phyloP scores from a whole-genome alignment of 2,888 invertebrate genomes.

The Dexiosoma caninum region DNA sequence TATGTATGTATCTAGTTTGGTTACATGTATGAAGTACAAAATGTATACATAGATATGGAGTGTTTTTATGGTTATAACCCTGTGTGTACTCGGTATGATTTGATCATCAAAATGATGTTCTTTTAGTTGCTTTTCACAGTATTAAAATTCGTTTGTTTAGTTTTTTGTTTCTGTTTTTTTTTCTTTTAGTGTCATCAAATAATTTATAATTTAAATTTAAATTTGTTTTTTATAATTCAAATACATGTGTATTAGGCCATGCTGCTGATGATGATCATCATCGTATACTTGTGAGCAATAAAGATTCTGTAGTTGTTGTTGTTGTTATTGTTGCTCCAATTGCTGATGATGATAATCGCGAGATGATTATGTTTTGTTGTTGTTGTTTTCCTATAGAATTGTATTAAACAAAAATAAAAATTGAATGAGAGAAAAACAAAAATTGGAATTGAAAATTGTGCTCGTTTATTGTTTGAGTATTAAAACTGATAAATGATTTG shows the following conservation, averaged over 20 bases:
- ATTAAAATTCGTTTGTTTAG: slow-evolving; percentile 21
- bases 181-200: slow-evolving; percentile 55
- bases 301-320: slow-evolving; percentile 26
- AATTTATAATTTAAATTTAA: slow-evolving; percentile 58
- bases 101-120: slow-evolving; percentile 24
- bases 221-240: slow-evolving; percentile 46
- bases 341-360: slow-evolving; percentile 55
- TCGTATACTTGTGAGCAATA: slow-evolving; percentile 46
- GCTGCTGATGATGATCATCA: not conserved
- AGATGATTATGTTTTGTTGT: slow-evolving; percentile 53
- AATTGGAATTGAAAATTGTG: slow-evolving; percentile 55
- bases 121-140: slow-evolving; percentile 1
- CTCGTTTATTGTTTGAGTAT: slow-evolving; percentile 49
- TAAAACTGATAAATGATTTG: slow-evolving; percentile 73
- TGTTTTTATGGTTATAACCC: slow-evolving; percentile 11
- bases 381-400: slow-evolving; percentile 5
- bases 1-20: slow-evolving; percentile 1
- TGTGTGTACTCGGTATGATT: not conserved
- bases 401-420: slow-evolving; percentile 46
- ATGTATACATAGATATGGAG: not conserved
- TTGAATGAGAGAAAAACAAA: slow-evolving; percentile 35
- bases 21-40: too few relatives aligned
- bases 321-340: slow-evolving; percentile 33
- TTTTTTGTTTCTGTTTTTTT: slow-evolving; percentile 12
- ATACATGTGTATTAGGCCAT: too few relatives aligned